Evolutionary conservation across 2,797 vertebrate genomes (phyloP).

Genomic region (Lacerta viridis): DNA sequence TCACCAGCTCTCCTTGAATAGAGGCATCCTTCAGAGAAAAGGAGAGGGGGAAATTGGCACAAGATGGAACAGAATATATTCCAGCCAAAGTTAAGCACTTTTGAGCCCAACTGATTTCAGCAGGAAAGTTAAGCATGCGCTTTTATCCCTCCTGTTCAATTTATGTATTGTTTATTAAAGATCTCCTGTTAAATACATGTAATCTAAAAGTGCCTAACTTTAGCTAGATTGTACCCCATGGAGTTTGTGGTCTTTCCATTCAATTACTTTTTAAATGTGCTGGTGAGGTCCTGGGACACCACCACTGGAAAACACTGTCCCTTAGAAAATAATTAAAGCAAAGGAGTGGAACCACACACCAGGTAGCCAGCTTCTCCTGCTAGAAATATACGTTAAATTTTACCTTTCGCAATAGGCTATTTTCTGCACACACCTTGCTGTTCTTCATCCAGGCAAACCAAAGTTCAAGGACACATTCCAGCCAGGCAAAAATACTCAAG

Average conservation of each 20-base stretch:
- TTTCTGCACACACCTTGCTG: too few relatives aligned
- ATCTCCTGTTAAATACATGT: not conserved
- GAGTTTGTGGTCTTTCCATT: not conserved
- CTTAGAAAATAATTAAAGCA: slow-evolving; percentile 1
- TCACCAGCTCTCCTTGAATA: slow-evolving; percentile 67
- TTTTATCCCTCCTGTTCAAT: not conserved
- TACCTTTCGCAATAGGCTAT: too few relatives aligned
- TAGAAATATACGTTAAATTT: too few relatives aligned
- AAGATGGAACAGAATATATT: not conserved
- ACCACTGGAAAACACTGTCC: not conserved
- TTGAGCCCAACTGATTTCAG: not conserved
- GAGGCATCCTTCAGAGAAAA: slow-evolving; percentile 74
- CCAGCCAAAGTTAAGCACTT: not conserved
- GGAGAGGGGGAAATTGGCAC: not conserved
- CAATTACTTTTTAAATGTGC: not conserved
- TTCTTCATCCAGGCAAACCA: too few relatives aligned
- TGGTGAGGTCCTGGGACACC: not conserved
- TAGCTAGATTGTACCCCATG: not conserved
- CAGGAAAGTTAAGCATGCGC: not conserved
- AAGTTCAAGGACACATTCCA: too few relatives aligned
- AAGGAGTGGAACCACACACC: not conserved
- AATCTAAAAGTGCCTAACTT: not conserved
- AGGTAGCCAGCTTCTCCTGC: too few relatives aligned
- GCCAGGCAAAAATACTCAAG: too few relatives aligned
- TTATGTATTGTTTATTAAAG: not conserved